Base-by-base conservation (phyloP, 2,888 invertebrate species). In the Drosophila eohydei region DNA sequence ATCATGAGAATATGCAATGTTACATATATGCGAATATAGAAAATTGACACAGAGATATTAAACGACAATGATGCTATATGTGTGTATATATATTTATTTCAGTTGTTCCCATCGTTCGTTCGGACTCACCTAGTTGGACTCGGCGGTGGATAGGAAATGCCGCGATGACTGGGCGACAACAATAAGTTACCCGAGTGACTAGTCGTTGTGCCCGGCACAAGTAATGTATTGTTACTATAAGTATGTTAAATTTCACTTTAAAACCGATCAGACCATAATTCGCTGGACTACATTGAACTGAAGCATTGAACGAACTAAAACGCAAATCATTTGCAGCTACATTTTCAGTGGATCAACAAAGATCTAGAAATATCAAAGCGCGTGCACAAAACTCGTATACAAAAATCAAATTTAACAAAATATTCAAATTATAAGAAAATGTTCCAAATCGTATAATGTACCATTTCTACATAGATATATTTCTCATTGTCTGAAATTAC, bases 101-200 rank as follows among this genome's bases (percentile, higher is more conserved):
- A 41, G n/a, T 46, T 57, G 40, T 9, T 52, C 56, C 63, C 57
- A 56, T 55, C 48, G 21, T 30, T 46, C 32, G 52, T 50, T 36
- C 68, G 52, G 71, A 86, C 91, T 92, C 90, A 93, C 93, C 93
- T 92, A 68, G 94, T 94, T 64, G 94, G 97, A 78, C 96, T 97
- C 30, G 96, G 96, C 8, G 97, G 97, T 62, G 97, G 97, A 92
- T 97, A 97, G 75, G 96, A 97, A 70, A 95, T 95, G 70, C 97
- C 97, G 82, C 95, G 94, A 88, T 95, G 94, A 83, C 95, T 94
- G 11, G 95, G 94, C 89, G 94, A 94, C 83, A 94, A 90, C 84
- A 94, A 92, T 91, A 92, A 91, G 89, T 90, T 93, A 81, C 91
- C 92, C 82, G 92, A 92, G 82, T 92, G 92, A 87, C 92, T 92